These are phyloP conservation scores for Pomacea canaliculata DNA, from an alignment of 2,888 invertebrate genomes.

Conservation along the genomic window DNA sequence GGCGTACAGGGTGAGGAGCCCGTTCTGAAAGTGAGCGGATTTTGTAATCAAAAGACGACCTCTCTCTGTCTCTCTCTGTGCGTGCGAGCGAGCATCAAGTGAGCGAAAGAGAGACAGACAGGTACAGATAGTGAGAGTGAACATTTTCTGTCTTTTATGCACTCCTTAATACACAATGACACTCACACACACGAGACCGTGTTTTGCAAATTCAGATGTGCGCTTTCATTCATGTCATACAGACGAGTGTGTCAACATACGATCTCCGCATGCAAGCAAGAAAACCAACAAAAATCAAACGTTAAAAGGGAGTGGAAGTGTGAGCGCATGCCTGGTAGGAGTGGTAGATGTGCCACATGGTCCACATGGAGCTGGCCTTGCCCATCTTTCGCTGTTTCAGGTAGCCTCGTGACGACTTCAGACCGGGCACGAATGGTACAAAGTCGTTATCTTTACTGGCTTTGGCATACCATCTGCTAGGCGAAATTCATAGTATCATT, in stretches of 20 bases:
- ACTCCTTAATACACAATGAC: too few relatives aligned
- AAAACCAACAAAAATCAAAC: not conserved
- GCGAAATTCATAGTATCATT: not conserved
- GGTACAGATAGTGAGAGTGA: too few relatives aligned
- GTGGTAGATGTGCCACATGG: conserved; percentile 61
- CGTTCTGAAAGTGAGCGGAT: conserved; percentile 6
- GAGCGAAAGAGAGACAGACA: too few relatives aligned
- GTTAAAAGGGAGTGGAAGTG: not conserved
- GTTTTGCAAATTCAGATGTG: too few relatives aligned
- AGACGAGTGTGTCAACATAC: too few relatives aligned
- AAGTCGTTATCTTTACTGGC: conserved; percentile 35
- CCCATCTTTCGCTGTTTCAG: conserved; percentile 31
- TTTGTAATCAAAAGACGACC: too few relatives aligned
- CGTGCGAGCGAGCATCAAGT: too few relatives aligned
- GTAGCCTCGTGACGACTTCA: conserved; percentile 53
- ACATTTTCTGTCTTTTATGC: too few relatives aligned
- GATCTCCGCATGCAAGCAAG: not conserved
- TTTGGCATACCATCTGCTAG: conserved; percentile 41
- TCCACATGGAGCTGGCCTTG: conserved; percentile 53
- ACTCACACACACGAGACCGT: too few relatives aligned
- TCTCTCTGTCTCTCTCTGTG: too few relatives aligned
- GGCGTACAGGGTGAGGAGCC: conserved; percentile 11
- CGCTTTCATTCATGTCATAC: too few relatives aligned
- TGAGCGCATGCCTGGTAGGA: conserved; percentile 33
- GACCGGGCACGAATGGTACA: conserved; percentile 49